A percentile compares a stretch with the other conserved stretches of the same genome.
Conservation (phyloP, 2,797 vertebrate species). For the Dendrocincla fuliginosa region DNA sequence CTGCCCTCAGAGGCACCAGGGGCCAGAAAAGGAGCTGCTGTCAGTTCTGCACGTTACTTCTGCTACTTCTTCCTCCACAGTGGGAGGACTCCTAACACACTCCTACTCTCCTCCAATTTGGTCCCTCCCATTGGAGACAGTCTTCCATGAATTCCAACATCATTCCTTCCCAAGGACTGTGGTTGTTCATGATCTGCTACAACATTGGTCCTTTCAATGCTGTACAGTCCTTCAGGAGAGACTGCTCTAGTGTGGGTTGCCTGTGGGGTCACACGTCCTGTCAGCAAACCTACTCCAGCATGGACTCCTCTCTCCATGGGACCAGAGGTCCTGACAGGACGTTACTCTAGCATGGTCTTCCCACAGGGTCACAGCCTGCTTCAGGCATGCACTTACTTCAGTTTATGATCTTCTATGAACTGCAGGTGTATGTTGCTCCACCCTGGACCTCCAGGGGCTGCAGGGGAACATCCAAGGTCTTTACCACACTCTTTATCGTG, state of each 20-base stretch:
- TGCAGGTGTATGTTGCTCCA: background rate
- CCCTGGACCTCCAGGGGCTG: too few species aligned
- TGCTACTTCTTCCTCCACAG: background rate
- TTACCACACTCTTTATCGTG: background rate
- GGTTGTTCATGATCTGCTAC: background rate
- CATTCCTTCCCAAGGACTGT: background rate
- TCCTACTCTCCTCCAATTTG: background rate
- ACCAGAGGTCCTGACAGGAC: background rate
- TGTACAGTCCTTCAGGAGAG: background rate
- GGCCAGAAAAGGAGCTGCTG: background rate
- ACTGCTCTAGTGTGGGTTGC: background rate
- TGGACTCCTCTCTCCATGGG: too few species aligned
- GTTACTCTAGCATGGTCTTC: too few species aligned
- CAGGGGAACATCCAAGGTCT: background rate
- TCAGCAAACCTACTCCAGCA: background rate
- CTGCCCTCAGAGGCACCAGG: rapidly evolving
- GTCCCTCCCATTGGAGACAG: background rate
- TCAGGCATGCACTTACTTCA: background rate
- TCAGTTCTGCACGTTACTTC: background rate
- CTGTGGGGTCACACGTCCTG: background rate
- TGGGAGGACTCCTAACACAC: background rate
- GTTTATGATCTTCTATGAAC: background rate
- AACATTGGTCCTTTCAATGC: background rate
- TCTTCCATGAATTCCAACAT: background rate
- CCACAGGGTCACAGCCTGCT: too few species aligned